A percentile compares a stretch with the other conserved stretches of the same genome.
Conservation (phyloP, 2,113 vertebrate genomes). For the Ameiurus melas region DNA sequence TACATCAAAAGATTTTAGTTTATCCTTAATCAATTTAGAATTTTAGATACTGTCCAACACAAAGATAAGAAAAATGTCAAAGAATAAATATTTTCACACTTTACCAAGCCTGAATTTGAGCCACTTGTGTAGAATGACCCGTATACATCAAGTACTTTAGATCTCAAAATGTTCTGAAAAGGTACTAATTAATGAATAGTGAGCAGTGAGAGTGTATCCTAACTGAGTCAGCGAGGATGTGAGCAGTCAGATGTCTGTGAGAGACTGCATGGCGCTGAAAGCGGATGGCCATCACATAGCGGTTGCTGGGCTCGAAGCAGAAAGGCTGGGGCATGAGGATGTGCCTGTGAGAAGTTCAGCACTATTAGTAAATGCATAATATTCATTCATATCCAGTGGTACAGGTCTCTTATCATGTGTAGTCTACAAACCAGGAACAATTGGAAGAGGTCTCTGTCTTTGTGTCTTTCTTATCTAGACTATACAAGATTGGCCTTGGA, state of each 20-base stretch:
- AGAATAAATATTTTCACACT: not conserved
- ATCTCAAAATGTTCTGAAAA: not conserved
- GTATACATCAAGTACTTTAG: not conserved
- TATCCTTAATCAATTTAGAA: not conserved
- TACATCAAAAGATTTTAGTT: not conserved
- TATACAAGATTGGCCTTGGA: not conserved
- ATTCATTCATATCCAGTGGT: not conserved
- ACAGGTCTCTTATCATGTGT: not conserved
- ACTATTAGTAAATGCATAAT: not conserved
- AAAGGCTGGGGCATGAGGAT: conserved; percentile 81
- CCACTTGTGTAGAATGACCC: not conserved
- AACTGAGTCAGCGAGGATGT: conserved; percentile 85
- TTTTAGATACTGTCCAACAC: not conserved
- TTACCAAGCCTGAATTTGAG: not conserved
- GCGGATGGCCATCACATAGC: conserved; percentile 73
- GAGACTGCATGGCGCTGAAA: conserved; percentile 76
- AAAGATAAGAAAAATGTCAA: not conserved
- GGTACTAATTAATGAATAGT: not conserved
- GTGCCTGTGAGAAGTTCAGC: conserved; percentile 63
- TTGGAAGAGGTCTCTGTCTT: not conserved
- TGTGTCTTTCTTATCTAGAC: not conserved
- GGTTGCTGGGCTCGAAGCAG: conserved; percentile 83
- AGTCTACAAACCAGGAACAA: not conserved
- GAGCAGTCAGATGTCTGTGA: conserved; percentile 70
- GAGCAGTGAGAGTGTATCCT: conserved; percentile 47